These are phyloP conservation scores for Bombus terrestris DNA, from an alignment of 1,140 invertebrate genomes.

Conservation along the genomic window DNA sequence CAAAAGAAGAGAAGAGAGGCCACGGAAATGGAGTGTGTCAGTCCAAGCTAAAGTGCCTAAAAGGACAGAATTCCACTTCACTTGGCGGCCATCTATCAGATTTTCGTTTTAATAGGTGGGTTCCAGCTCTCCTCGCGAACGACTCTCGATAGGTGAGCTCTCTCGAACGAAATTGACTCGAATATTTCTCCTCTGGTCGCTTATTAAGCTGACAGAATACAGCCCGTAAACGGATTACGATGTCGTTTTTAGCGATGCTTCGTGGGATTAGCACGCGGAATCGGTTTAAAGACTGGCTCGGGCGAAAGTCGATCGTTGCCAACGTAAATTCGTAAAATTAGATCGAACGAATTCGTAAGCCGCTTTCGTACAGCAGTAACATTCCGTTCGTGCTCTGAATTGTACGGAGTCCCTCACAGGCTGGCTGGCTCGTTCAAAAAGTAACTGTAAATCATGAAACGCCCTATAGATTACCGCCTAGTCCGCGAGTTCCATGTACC, in stretches of 20 bases:
- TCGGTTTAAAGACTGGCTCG: too few species aligned
- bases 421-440: not conserved
- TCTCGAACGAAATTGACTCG: conserved; percentile 10
- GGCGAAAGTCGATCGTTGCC: too few species aligned
- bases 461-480: not conserved
- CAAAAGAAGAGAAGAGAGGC: not conserved
- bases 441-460: not conserved
- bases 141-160: not conserved
- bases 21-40: conserved; percentile 32
- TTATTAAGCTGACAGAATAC: conserved; percentile 28
- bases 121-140: too few species aligned
- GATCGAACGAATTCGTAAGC: not conserved
- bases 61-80: conserved; percentile 5
- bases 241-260: conserved; percentile 4
- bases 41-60: not conserved
- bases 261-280: too few species aligned
- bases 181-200: not conserved
- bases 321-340: too few species aligned
- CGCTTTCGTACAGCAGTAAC: not conserved
- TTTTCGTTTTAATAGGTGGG: conserved; percentile 7
- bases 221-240: conserved; percentile 24
- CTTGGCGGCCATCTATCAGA: conserved; percentile 12
- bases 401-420: too few species aligned
- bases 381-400: not conserved
- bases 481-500: not conserved